Conservation (phyloP, 2,797 vertebrate genomes). For the Balearica regulorum region DNA sequence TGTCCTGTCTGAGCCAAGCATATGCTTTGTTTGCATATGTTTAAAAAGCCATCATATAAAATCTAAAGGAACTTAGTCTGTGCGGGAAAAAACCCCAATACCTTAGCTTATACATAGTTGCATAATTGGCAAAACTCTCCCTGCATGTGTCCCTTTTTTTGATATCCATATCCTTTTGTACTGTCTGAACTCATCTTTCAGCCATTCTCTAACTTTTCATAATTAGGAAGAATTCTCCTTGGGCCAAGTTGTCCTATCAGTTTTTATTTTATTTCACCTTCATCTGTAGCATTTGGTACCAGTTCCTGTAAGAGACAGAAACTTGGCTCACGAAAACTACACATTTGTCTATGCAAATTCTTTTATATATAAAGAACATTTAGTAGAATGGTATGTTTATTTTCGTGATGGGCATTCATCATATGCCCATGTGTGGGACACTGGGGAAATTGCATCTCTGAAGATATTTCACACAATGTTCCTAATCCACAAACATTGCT, state of each 20-base stretch:
- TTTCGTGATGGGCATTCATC: not conserved
- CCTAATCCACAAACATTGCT: not conserved
- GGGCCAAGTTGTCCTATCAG: not conserved
- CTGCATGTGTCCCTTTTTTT: not conserved
- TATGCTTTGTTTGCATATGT: not conserved
- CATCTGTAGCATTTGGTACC: not conserved
- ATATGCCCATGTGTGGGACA: not conserved
- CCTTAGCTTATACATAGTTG: not conserved
- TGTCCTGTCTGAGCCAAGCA: not conserved
- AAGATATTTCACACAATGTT: not conserved
- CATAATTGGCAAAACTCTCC: not conserved
- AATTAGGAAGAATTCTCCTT: not conserved
- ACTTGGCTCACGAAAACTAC: not conserved
- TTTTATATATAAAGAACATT: not conserved
- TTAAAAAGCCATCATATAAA: not conserved
- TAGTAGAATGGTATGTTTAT: not conserved
- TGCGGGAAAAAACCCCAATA: not conserved
- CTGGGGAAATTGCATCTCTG: not conserved
- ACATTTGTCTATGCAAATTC: not conserved
- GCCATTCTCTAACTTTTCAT: not conserved
- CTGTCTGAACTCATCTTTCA: not conserved
- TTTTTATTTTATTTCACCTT: not conserved
- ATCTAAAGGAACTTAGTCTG: not conserved
- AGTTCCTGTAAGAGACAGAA: not conserved
- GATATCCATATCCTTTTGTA: not conserved